phyloP scores from a whole-genome alignment of 2,888 invertebrate species.

The Villa cingulata region DNA sequence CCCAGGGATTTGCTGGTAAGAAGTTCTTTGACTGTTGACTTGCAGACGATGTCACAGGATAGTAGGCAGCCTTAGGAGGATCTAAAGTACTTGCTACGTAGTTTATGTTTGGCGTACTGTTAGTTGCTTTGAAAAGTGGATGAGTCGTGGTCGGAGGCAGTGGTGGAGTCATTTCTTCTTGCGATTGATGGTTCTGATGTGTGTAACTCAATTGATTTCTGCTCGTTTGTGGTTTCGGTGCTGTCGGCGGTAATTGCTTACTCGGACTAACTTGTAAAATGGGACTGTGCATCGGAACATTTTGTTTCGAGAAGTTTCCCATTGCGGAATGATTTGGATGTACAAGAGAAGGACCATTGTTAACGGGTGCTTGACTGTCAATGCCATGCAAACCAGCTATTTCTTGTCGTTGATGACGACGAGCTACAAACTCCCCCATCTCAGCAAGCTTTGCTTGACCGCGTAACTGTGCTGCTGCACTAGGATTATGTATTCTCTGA shows the following conservation, averaged over 20 bases:
- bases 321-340: background rate
- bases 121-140: conserved; percentile 44
- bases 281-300: conserved; percentile 19
- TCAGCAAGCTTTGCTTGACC: conserved; percentile 58
- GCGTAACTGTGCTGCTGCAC: conserved; percentile 27
- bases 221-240: conserved; percentile 41
- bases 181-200: conserved; percentile 14
- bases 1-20: conserved; percentile 69
- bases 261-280: conserved; percentile 28
- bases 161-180: conserved; percentile 39
- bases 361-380: background rate
- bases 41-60: conserved; percentile 36
- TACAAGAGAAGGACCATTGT: background rate
- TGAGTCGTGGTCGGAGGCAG: conserved; percentile 57
- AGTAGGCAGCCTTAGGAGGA: conserved; percentile 59
- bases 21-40: conserved; percentile 19
- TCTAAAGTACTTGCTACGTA: conserved; percentile 62
- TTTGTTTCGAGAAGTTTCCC: background rate
- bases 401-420: conserved; percentile 41
- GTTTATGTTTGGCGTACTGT: conserved; percentile 24
- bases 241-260: conserved; percentile 42
- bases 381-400: conserved; percentile 4
- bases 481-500: conserved; percentile 10
- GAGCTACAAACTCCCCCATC: conserved; percentile 66
- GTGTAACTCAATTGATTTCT: conserved; percentile 15